These are phyloP conservation scores for Micoletzkya japonica DNA, from an alignment of 2,888 invertebrate genomes.

Conservation along the genomic window DNA sequence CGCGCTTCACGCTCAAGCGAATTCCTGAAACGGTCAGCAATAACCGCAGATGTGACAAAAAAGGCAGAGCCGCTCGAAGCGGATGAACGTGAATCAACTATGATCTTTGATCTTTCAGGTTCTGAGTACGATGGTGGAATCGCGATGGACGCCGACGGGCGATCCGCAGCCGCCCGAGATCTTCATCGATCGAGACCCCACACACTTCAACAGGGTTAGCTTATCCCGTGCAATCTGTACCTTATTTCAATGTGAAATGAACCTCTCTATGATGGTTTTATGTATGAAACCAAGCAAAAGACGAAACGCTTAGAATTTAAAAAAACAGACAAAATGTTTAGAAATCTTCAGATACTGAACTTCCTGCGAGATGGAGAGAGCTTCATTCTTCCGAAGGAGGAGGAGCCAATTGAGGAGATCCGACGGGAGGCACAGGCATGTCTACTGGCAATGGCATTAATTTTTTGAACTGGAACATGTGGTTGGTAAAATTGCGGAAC, in stretches of 20 bases:
- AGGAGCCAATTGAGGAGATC: conserved; percentile 46
- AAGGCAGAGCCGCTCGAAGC: too few species aligned
- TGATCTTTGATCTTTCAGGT: conserved; percentile 32
- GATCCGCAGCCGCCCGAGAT: conserved; percentile 32
- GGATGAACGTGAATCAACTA: too few species aligned
- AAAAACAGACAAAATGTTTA: too few species aligned
- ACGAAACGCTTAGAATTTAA: too few species aligned
- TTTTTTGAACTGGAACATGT: too few species aligned
- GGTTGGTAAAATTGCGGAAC: too few species aligned
- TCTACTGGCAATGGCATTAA: background rate
- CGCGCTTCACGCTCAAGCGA: conserved; percentile 42
- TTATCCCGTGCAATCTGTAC: background rate
- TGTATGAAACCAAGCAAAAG: too few species aligned
- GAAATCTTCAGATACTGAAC: conserved; percentile 43
- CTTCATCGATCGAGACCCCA: conserved; percentile 57
- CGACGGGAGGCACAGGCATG: conserved; percentile 50
- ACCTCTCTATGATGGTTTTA: too few species aligned
- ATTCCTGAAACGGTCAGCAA: conserved; percentile 41
- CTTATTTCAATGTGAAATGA: too few species aligned
- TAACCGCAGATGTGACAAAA: background rate
- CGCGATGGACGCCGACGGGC: conserved; percentile 40
- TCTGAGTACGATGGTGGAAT: conserved; percentile 48
- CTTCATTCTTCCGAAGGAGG: conserved; percentile 44
- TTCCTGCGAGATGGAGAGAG: conserved; percentile 48
- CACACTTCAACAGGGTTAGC: conserved; percentile 42